These are phyloP conservation scores for Stenodema calcarata DNA, from an alignment of 2,888 invertebrate genomes.

Conservation along the genomic window DNA sequence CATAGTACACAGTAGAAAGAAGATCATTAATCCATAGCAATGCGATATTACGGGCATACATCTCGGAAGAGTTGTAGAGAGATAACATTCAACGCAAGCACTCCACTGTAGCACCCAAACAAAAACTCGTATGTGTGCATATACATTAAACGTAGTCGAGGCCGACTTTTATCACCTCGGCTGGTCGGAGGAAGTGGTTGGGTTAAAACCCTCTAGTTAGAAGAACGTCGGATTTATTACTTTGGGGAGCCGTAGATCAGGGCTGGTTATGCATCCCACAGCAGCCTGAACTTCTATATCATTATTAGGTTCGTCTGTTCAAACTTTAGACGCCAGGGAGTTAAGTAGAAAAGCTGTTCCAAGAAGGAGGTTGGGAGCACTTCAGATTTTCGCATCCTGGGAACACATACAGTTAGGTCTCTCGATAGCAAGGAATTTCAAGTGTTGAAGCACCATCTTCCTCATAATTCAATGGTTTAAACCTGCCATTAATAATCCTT, in stretches of 20 bases:
- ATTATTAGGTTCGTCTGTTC: constrained; percentile 38
- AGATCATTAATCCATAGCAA: too few species aligned
- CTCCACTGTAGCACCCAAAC: neutral
- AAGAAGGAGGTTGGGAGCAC: neutral
- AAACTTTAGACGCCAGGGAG: neutral
- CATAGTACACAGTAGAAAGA: too few species aligned
- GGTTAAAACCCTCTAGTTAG: neutral
- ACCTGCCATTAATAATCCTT: too few species aligned
- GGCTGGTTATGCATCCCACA: constrained; percentile 25
- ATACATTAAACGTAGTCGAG: neutral
- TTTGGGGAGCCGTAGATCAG: constrained; percentile 13
- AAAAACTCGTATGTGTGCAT: neutral
- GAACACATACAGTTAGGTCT: too few species aligned
- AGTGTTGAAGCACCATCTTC: too few species aligned
- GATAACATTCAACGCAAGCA: neutral
- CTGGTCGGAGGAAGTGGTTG: neutral
- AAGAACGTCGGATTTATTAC: constrained; percentile 22
- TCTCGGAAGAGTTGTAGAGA: neutral
- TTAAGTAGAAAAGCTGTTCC: neutral
- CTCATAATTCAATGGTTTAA: too few species aligned
- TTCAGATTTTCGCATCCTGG: neutral
- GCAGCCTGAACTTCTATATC: constrained; percentile 12
- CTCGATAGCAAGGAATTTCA: too few species aligned
- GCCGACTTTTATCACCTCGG: neutral
- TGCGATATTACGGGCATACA: neutral